phyloP scores from a whole-genome alignment of 2,113 vertebrate species.

The Pachyramphus minor region DNA sequence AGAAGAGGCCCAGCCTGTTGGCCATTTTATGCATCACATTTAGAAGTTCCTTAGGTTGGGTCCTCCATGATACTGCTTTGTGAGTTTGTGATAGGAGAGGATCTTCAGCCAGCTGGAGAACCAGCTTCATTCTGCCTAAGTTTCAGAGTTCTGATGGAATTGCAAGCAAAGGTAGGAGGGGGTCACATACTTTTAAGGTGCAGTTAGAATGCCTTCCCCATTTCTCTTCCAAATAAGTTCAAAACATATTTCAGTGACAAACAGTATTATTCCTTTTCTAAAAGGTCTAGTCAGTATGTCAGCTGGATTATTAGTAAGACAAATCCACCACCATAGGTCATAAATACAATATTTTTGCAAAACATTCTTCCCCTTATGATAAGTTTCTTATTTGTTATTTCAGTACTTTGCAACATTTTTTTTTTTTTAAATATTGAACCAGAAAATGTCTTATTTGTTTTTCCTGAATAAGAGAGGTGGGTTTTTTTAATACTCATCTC shows the following conservation, averaged over 20 bases:
- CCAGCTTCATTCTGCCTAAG: not conserved
- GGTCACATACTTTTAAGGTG: not conserved
- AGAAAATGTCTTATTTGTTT: constrained; percentile 29
- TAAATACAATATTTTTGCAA: not conserved
- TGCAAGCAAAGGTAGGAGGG: not conserved
- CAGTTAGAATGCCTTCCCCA: not conserved
- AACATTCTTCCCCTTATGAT: not conserved
- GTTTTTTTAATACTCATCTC: not conserved
- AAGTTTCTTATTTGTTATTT: constrained; percentile 4
- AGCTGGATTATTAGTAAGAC: not conserved
- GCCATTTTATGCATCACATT: not conserved
- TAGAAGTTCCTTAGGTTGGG: not conserved
- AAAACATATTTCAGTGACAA: not conserved
- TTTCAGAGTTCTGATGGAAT: not conserved
- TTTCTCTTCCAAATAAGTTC: not conserved
- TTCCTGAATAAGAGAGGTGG: not conserved
- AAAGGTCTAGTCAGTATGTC: not conserved
- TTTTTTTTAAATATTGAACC: not conserved
- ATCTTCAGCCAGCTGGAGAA: not conserved
- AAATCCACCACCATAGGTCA: not conserved
- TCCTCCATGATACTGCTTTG: not conserved
- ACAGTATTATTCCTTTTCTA: not conserved
- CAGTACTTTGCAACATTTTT: not conserved
- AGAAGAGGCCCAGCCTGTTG: not conserved
- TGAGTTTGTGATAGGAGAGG: not conserved